Evolutionary conservation across 2,113 vertebrate genomes (phyloP), one percentile per base, ranked within the genome.

Genomic region (Xiphophorus hellerii): DNA sequence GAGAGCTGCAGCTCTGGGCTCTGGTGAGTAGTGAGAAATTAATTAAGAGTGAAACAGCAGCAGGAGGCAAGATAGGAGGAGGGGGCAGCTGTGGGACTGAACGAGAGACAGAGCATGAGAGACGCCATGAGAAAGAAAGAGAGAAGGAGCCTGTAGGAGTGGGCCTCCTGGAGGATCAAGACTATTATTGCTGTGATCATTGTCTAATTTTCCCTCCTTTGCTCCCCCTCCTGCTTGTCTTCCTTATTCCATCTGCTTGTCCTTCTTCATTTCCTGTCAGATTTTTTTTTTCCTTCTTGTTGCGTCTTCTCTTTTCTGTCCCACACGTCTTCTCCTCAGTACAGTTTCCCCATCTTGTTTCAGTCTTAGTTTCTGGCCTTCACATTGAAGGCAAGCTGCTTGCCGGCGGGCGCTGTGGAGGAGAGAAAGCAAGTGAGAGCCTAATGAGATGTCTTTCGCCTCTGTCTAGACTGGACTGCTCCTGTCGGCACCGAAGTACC

Each of bases 371-470:
- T 58, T 72, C 85, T 68, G 88, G 87, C 89, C 85, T 86, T 83
- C 84, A 85, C 85, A 89, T 63, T 66, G 82, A 89, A 89, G 90
- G 92, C 84, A 83, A 85, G 82, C 87, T 86, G 84, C 86, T 79
- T 76, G 92, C 89, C 84, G 84, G 69, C 82, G 87, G 92, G 84
- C 78, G 82, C 85, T 86, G 76, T 80, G 87, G 80, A 84, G 83
- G 80, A 90, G 80, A 74, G 74, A 71, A 87, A 89, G 87, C 63
- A 82, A 87, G 88, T 66, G 7, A 87, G 86, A 91, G 89, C 85
- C 92, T 95, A 95, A 95, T 95, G 94, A 95, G 94, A 94, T 92
- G 93, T 93, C 93, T 93, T 92, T 94, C 90, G 90, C 93, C 94
- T 93, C 88, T 76, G 91, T 95, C 94, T 94, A 94, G 93, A 93